Evolutionary conservation across 1,140 invertebrate species (phyloP), one percentile per base, ranked within the genome.

Genomic region (Calephelis nemesis): DNA sequence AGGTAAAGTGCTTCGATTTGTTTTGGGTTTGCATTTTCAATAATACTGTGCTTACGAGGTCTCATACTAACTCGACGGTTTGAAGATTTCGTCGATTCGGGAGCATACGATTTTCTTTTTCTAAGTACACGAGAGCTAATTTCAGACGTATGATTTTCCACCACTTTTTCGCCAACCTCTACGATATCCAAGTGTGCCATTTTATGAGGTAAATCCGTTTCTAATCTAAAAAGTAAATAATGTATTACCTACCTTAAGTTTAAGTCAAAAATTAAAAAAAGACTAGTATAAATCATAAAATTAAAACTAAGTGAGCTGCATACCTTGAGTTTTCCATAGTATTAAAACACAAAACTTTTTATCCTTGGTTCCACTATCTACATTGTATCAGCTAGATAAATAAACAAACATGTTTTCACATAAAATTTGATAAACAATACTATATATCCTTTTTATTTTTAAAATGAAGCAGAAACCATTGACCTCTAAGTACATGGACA

Each of bases 1-100:
- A 90, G 77, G 74, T 91, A 91, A 45, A 91, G 75, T 47, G 88
- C 86, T 74, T 91, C 88, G 68, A 91, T 90, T 87, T 90, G 82
- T 69, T 89, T 91, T 45, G 83, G 72, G 70, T 84, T 89, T 30
- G 82, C 76, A 75, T 81, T 87, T 72, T 91, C 85, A 48, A 78
- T 74, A 52, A 88, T 73, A 47, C 71, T 74, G 69, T 82, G 80
- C 74, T 90, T 91, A 1, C 86, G 80, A 47, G 88, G 89, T 71
- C 82, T 85, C 85, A 90, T 89, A 67, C 75, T 88, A 49, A 91
- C 87, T 72, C 89, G 78, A 47, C 87, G 86, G 69, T 91, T 91
- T 7, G 76, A 75, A 13, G 82, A 69, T 81, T 85, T 90, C 66
- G 49, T 81, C 60, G 77, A 70, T 74, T 90, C 88, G 48, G 81